Evolutionary conservation across 2,113 vertebrate genomes (phyloP), one percentile per base, ranked within the genome.

Genomic region (Eptesicus fuscus): DNA sequence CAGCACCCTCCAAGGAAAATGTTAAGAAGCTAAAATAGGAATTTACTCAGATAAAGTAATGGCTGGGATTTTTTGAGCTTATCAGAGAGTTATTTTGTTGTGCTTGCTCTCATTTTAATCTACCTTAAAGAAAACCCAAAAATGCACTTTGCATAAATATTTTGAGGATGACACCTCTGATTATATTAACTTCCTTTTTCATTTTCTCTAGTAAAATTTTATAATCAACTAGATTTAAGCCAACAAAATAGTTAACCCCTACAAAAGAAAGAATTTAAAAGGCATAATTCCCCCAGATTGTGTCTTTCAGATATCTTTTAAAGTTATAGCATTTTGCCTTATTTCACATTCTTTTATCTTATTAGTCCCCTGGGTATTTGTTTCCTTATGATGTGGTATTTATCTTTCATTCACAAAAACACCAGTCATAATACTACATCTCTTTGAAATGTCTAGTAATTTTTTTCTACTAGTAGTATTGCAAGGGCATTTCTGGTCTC

Each of bases 341-440:
- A 53, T 88, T 63, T 93, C n/a, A 3, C 12, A 61, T 42, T 56
- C 47, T 56, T 47, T 95, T 70, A 84, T 9, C 0, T 78, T 77
- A 85, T 70, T 1, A 6, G 37, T 4, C 3, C 30, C 51, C 5
- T 61, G 10, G 18, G 35, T 53, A 42, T 71, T 86, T 59, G 3
- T 23, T 89, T 95, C n/a, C 35, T 86, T 9, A 20, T 89, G 69
- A 84, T 59, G 23, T 88, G 65, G 69, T 23, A 89, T 82, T 88
- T 94, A 73, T 30, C 83, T 83, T 77, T 74, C 44, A 73, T 89
- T 90, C 51, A 83, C 80, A 96, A 83, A 96, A 77, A 67, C 16
- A 44, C 10, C n/a, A 59, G 8, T 93, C n/a, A 53, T 16, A 87
- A 92, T 71, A 91, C 65, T 30, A 56, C 20, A 30, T 28, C 8